Evolutionary conservation across 2,113 vertebrate genomes (phyloP).

Genomic region (Oceanites oceanicus): DNA sequence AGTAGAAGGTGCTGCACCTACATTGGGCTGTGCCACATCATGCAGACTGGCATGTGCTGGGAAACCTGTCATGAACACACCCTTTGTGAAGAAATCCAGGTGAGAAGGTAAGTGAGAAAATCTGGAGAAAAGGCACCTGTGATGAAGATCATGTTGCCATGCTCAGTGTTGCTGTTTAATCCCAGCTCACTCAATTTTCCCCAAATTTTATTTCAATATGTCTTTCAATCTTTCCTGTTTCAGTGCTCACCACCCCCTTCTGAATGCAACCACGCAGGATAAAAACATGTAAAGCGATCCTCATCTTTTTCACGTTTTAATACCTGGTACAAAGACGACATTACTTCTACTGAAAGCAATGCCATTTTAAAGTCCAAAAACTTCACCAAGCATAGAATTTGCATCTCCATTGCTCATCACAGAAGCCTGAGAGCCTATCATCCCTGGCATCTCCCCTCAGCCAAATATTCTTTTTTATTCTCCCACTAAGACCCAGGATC

Average conservation of each 20-base stretch:
- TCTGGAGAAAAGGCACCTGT: not conserved
- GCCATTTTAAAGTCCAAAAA: not conserved
- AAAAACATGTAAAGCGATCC: not conserved
- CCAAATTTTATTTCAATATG: not conserved
- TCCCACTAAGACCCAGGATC: not conserved
- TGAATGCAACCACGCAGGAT: not conserved
- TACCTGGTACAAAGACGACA: not conserved
- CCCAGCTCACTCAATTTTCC: not conserved
- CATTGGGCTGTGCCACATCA: not conserved
- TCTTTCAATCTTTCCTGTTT: not conserved
- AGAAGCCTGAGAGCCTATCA: not conserved
- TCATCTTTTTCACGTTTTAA: not conserved
- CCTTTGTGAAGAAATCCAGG: not conserved
- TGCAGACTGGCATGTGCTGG: not conserved
- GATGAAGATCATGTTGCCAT: not conserved
- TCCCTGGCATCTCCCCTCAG: not conserved
- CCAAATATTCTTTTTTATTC: not conserved
- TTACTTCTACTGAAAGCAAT: not conserved
- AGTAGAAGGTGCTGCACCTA: not conserved
- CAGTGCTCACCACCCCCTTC: not conserved
- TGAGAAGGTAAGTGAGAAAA: not conserved
- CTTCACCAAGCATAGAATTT: not conserved
- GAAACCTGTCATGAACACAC: not conserved
- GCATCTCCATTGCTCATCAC: not conserved
- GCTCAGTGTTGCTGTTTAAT: not conserved